Evolutionary conservation across 2,888 invertebrate species (phyloP), one percentile per base, ranked within the genome.

Genomic region (Amphipyra tragopoginis): DNA sequence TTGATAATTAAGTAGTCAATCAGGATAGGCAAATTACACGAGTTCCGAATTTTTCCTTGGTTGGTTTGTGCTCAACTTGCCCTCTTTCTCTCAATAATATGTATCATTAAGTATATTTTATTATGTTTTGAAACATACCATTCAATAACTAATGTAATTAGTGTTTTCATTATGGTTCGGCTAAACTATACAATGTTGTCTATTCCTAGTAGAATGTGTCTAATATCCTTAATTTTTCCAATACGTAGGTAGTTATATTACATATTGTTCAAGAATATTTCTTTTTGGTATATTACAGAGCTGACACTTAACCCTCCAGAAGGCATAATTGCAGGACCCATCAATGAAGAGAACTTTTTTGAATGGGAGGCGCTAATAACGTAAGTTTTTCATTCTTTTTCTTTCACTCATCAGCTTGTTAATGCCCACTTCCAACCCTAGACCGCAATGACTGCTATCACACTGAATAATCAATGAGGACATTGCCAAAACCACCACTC

Each of bases 331-430:
- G 99, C 99, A 65, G 99, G 99, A 0, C 99, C 99, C 29, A 96
- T 99, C 56, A 98, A 98, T 87, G 99, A 99, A 95, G 99, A 99
- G 86, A 99, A 99, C 89, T 99, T 99, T 91, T 99, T 99, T 93
- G 99, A 99, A 96, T 99, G 99, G 99, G 99, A 99, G 94, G 99
- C 99, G 11, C 93, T 99, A 21, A 99, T 99, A 80, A 98, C 98
- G 94, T 94, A 86, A 86, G 93, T 83, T 26, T 44, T 34, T 0
- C 50, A 7, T 34, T 34, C 29, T 14, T 10, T 7, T 8, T 50
- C 34, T 36, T 36, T 36, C 1, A 36, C 3, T 36, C 0, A 29
- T 21, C 21, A 21, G 1, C 21, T 3, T 21, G 1, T 21, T 2
- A 2, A 2, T 21, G 21, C 21, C 21, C 21, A 21, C 3, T 21